A percentile compares a stretch with the other conserved stretches of the same genome.
These are phyloP conservation scores for Agrochola circellaris DNA, from an alignment of 2,888 invertebrate genomes.

Conservation along the genomic window DNA sequence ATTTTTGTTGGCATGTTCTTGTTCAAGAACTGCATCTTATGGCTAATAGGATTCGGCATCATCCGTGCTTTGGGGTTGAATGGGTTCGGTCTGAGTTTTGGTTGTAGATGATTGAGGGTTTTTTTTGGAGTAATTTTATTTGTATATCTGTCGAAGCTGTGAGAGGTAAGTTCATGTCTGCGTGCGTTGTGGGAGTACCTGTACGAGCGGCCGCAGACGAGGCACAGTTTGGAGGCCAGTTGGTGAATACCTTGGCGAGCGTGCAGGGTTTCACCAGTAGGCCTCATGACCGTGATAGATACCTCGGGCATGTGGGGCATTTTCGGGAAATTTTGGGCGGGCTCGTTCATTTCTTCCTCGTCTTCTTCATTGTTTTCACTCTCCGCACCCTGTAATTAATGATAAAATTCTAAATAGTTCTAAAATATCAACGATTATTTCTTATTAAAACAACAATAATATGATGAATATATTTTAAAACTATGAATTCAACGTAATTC, in stretches of 20 bases:
- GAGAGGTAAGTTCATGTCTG: conserved; percentile 87
- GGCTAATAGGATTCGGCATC: conserved; percentile 88
- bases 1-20: conserved; percentile 80
- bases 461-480: background rate
- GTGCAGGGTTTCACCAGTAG: conserved; percentile 85
- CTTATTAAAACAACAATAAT: background rate
- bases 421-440: background rate
- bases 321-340: conserved; percentile 71
- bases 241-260: conserved; percentile 88
- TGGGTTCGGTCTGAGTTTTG: conserved; percentile 88
- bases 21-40: conserved; percentile 85
- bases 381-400: conserved; percentile 83
- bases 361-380: conserved; percentile 86
- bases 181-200: conserved; percentile 89
- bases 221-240: conserved; percentile 88
- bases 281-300: conserved; percentile 88
- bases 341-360: conserved; percentile 78
- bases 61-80: conserved; percentile 88
- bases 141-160: conserved; percentile 88
- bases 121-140: conserved; percentile 83
- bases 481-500: background rate
- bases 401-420: conserved; percentile 22
- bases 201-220: conserved; percentile 88
- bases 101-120: conserved; percentile 80
- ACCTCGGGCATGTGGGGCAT: conserved; percentile 86